Conservation (phyloP, 1,140 invertebrate species). For the Temnothorax nylanderi region DNA sequence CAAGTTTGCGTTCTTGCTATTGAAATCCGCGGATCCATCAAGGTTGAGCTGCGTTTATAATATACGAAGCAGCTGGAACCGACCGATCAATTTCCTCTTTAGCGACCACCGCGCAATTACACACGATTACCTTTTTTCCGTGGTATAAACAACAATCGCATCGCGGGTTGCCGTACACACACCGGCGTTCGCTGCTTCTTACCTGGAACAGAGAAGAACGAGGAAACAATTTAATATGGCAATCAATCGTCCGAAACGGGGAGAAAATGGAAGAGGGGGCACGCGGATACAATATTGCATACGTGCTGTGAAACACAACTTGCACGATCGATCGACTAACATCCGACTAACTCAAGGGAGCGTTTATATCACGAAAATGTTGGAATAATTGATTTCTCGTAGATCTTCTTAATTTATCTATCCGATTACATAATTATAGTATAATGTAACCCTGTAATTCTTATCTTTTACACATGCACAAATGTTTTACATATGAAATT, state of each 20-base stretch:
- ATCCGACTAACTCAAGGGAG: not conserved
- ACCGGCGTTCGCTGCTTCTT: constrained; percentile 35
- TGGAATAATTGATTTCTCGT: not conserved
- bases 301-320: constrained; percentile 17
- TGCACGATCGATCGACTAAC: constrained; percentile 12
- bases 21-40: constrained; percentile 40
- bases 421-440: not conserved
- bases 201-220: constrained; percentile 69
- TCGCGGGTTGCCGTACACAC: constrained; percentile 28
- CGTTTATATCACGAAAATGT: not conserved
- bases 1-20: not conserved
- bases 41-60: constrained; percentile 32
- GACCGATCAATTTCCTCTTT: constrained; percentile 63
- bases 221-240: constrained; percentile 65
- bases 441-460: not conserved
- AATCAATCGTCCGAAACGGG: constrained; percentile 63
- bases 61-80: constrained; percentile 58
- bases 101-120: constrained; percentile 62
- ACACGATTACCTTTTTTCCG: constrained; percentile 69
- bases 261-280: not conserved
- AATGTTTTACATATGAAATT: not conserved
- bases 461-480: not conserved
- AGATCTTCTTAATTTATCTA: not conserved
- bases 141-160: constrained; percentile 65
- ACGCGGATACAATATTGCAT: not conserved